Base-by-base conservation (phyloP, 2,888 invertebrate species). In the Chymomyza caudatula region DNA sequence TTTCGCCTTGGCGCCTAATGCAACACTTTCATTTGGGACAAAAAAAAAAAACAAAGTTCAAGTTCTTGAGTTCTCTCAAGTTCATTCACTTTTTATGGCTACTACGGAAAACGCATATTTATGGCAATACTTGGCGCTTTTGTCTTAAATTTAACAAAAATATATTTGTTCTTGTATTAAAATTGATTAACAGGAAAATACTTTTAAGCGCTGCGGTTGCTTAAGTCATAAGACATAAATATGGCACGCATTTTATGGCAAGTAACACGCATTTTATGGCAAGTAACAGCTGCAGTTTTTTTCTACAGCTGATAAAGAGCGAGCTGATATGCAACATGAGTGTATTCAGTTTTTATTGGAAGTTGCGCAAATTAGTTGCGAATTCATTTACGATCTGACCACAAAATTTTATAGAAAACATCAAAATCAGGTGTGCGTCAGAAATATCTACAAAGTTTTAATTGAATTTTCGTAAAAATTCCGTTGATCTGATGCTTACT, bases 131-230 rank as follows among this genome's bases (percentile, higher is more conserved):
- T 37, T 11, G 29, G 4, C 5, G 29, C 29, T 37, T 37, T 37
- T 37, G 29, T 37, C 11, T 37, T 37, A 11, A 37, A 25, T 4
- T 25, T 23, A 5, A 29, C 2, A 29, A 29, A 5, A 5, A 5
- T 11, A 37, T 8, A 37, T 42, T 54, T 19, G 15, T 11, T 17
- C 5, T 60, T 52, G 11, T 6, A 49, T 37, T 51, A 20, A 65
- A 79, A 71, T 79, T 85, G 79, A 81, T 81, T 79, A 82, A 85
- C 85, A 85, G 85, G 85, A 67, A 85, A 80, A 82, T 68, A 85
- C 85, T 80, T 74, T 80, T 77, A 82, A 74, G 70, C 70, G 56
- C 64, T 74, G 66, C 64, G 71, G 61, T 44, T 37, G 8, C 11
- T 66, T 63, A 37, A 37, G 2, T 11, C 29, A 2, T 2, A 11